These are phyloP conservation scores for Aegypius monachus DNA, from an alignment of 2,113 vertebrate species.

Conservation along the genomic window DNA sequence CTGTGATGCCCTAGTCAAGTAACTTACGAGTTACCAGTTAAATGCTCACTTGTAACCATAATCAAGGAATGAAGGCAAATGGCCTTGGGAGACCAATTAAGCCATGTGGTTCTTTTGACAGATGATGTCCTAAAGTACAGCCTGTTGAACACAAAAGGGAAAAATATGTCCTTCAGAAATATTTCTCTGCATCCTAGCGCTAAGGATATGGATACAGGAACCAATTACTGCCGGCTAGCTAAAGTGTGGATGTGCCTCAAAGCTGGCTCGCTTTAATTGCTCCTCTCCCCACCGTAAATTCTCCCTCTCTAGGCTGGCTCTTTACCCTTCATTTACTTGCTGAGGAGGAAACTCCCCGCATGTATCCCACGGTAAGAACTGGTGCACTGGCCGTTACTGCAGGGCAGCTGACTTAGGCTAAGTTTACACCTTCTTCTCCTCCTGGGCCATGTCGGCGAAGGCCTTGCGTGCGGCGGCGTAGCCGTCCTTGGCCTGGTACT, in stretches of 20 bases:
- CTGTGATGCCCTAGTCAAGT: neutral
- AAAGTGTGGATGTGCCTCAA: neutral
- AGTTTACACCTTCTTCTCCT: neutral
- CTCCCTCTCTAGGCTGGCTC: neutral
- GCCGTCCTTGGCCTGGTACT: no score
- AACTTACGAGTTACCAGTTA: neutral
- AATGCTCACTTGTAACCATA: neutral
- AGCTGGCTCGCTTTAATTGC: neutral
- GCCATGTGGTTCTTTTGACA: neutral
- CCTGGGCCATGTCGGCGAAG: no score
- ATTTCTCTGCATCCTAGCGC: neutral
- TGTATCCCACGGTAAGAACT: neutral
- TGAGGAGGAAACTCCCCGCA: neutral
- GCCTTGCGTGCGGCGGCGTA: no score
- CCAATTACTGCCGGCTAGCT: neutral
- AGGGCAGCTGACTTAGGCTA: neutral
- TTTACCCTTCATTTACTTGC: neutral
- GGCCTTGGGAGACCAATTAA: neutral
- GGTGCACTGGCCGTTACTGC: neutral
- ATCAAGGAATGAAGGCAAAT: neutral
- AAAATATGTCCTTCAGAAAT: neutral
- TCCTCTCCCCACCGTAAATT: neutral
- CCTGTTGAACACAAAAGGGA: neutral
- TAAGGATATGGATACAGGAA: neutral
- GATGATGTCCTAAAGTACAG: neutral